Evolutionary conservation across 2,888 invertebrate genomes (phyloP), one percentile per base, ranked within the genome.

Genomic region (Melikaiella ostensackeni): DNA sequence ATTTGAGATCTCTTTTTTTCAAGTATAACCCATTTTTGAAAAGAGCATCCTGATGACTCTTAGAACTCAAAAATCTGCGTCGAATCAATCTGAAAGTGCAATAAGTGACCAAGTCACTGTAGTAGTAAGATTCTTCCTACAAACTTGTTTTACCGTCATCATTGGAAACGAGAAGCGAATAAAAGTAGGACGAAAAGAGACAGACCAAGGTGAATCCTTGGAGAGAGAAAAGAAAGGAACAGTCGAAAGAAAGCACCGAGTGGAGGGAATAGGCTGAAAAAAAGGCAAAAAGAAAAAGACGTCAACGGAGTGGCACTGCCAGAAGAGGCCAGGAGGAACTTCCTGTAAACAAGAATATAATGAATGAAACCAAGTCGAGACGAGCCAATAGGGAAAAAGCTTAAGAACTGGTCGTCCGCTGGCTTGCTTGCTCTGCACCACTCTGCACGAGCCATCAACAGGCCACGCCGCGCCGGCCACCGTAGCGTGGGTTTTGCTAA

Each of bases 311-410:
- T 66, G 78, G 80, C 66, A 78, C 77, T 74, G 76, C 61, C 62
- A 75, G 74, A 64, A 64, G 79, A 76, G 79, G 74, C 74, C 77
- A 81, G 77, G 79, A 77, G 62, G 50, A 50, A 70, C 70, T 86
- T 88, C 88, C 86, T 87, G 87, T 87, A 86, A 88, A 87, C 84
- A 86, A 86, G 86, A 87, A 86, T 87, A 84, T 84, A 84, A 85
- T 83, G 84, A 87, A 86, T 85, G 86, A 84, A 85, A 82, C 80
- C 77, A 77, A 81, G 83, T 75, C 55, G 64, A 59, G 63, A 75
- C 76, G 63, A 81, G 75, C 80, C 76, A 82, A 75, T 79, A 75
- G 74, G 80, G 80, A 82, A 84, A 86, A 84, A 84, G 83, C 83
- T 82, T 82, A 76, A 82, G 81, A 82, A 84, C 83, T 83, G 83